Percentiles rank a stretch among this genome's conserved stretches.
Evolutionary conservation across 1,140 invertebrate genomes (phyloP).

Genomic region (Lepidurus arcticus): DNA sequence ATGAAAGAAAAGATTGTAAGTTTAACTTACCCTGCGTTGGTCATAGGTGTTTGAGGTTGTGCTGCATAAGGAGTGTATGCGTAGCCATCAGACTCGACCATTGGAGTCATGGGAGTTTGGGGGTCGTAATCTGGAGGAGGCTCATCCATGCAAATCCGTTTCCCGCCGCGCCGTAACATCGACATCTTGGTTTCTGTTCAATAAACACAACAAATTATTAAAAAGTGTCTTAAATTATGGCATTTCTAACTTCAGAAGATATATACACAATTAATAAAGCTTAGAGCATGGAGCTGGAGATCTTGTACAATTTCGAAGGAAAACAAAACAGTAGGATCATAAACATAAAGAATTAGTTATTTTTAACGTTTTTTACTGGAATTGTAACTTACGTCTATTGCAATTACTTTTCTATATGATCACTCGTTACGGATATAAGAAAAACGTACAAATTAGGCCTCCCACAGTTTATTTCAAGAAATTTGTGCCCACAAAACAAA

Average conservation of each 20-base stretch:
- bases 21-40: background rate
- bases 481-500: background rate
- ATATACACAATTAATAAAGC: too few relatives aligned
- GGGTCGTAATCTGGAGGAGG: conserved; percentile 74
- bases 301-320: too few relatives aligned
- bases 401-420: background rate
- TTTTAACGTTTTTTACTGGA: too few relatives aligned
- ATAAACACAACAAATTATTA: too few relatives aligned
- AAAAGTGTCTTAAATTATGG: too few relatives aligned
- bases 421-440: background rate
- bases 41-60: conserved; percentile 47
- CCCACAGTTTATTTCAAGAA: background rate
- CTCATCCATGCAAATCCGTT: conserved; percentile 84
- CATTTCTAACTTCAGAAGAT: too few relatives aligned
- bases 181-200: conserved; percentile 35
- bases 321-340: too few relatives aligned
- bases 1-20: background rate
- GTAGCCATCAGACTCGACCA: conserved; percentile 48
- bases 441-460: background rate
- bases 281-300: too few relatives aligned
- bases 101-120: conserved; percentile 62
- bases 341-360: too few relatives aligned
- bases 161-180: conserved; percentile 76
- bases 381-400: too few relatives aligned
- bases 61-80: conserved; percentile 46